Percentiles rank a stretch among this genome's conserved stretches.
phyloP scores from a whole-genome alignment of 2,888 invertebrate species.

The Eueremaeus valkanovi region DNA sequence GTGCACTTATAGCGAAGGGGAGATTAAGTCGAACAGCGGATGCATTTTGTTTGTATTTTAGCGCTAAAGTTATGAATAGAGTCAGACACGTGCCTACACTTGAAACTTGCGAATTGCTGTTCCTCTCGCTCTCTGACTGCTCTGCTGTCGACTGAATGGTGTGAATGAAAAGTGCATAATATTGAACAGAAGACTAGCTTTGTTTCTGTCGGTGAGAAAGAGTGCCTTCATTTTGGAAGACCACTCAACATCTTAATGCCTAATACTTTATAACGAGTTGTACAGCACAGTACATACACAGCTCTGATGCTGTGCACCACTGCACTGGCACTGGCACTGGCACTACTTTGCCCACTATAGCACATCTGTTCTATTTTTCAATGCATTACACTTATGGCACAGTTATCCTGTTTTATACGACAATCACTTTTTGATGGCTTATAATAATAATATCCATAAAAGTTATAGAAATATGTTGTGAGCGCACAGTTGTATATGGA shows the following conservation, averaged over 20 bases:
- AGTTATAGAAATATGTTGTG: neutral
- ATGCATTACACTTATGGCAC: neutral
- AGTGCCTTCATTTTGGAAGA: constrained; percentile 3
- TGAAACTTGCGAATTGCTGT: neutral
- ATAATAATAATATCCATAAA: neutral
- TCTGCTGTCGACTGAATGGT: neutral
- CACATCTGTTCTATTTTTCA: constrained; percentile 20
- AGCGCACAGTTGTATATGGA: neutral
- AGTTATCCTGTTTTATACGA: neutral
- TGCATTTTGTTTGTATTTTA: neutral
- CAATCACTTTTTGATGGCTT: neutral
- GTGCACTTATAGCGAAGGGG: constrained; percentile 3
- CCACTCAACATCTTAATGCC: constrained; percentile 2
- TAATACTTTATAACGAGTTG: constrained; percentile 11
- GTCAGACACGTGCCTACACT: constrained; percentile 23
- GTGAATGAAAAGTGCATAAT: neutral
- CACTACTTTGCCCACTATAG: neutral
- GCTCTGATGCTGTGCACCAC: neutral
- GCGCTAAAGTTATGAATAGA: constrained; percentile 21
- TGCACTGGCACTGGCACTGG: neutral
- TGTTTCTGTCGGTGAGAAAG: neutral
- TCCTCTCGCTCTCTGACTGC: neutral
- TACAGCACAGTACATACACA: too few relatives aligned
- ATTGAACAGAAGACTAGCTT: neutral
- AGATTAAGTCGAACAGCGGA: neutral